Percentiles rank a stretch among this genome's conserved stretches.
phyloP scores from a whole-genome alignment of 2,797 vertebrate species.

The Pelobates cultripes region DNA sequence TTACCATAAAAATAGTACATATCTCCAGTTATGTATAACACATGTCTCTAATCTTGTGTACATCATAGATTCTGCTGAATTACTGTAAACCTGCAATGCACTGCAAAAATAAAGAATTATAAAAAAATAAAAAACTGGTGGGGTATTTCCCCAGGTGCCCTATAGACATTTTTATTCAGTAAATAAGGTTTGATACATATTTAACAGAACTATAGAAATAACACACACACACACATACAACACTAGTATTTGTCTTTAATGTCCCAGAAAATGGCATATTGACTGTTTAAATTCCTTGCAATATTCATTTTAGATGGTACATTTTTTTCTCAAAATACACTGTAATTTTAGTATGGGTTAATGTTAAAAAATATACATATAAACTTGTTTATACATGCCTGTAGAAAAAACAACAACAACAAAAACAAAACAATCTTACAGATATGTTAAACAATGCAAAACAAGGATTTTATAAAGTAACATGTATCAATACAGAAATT shows the following conservation, averaged over 20 bases:
- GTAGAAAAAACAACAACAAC: background rate
- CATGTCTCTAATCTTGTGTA: no score
- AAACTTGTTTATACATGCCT: slow-evolving; percentile 13
- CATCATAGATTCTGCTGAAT: no score
- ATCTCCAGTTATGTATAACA: no score
- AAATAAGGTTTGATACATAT: no score
- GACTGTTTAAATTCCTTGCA: slow-evolving; percentile 1
- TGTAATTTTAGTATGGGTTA: slow-evolving; percentile 18
- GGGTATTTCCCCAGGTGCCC: no score
- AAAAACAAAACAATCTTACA: background rate
- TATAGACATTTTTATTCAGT: no score
- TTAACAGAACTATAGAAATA: background rate
- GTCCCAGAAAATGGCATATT: background rate
- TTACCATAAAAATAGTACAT: no score
- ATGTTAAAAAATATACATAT: slow-evolving; percentile 28
- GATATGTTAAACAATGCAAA: slow-evolving; percentile 9
- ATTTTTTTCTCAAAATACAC: background rate
- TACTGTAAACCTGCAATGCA: no score
- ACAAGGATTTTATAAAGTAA: background rate
- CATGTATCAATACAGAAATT: background rate
- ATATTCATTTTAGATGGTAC: background rate
- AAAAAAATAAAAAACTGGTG: no score
- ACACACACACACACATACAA: background rate
- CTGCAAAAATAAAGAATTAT: no score
- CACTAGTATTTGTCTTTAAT: slow-evolving; percentile 1